Evolutionary conservation across 2,113 vertebrate species (phyloP), one percentile per base, ranked within the genome.

Genomic region (Cariama cristata): DNA sequence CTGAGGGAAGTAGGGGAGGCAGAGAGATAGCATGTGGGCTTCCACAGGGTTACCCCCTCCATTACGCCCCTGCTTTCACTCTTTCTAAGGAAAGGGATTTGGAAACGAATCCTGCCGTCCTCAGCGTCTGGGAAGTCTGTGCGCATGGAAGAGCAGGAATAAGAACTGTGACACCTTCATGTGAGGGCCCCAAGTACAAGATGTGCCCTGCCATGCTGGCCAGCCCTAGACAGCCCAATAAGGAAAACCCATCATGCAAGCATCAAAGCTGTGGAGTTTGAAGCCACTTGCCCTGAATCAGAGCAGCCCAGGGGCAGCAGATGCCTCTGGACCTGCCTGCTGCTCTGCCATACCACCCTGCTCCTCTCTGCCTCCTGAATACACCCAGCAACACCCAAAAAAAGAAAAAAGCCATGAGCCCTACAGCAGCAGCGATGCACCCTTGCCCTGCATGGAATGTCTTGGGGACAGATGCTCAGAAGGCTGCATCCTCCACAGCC

Each of bases 1-100:
- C 0, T 32, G 66, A 18, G 11, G 69, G 72, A 64, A 88, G 14
- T 44, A 60, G 24, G 7, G 24, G 71, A 93, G 71, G 66, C 92
- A 96, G 75, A 94, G 58, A 91, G 28, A 73, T 12, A 92, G 62
- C 55, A 73, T 1, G 2, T 47, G 49, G 52, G 45, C 79, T 90
- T 96, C 67, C 83, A 83, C 17, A 38, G 45, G 50, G n/a, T 63
- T 27, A 89, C 9, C 28, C 24, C 40, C 40, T 91, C 79, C 22
- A n/a, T 49, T 92, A 79, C 50, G 56, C 58, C 74, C 66, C 42
- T 44, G 73, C 60, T 76, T 77, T 67, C 62, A 52, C 59, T 93
- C 47, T 95, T 91, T 80, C 32, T 58, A 72, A 90, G 88, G 81
- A 91, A 64, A 88, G n/a, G 42, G 63, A 66, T 90, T 96, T 87